Evolutionary conservation across 2,888 invertebrate species (phyloP), one percentile per base, ranked within the genome.

Genomic region (Lissonota sp.): DNA sequence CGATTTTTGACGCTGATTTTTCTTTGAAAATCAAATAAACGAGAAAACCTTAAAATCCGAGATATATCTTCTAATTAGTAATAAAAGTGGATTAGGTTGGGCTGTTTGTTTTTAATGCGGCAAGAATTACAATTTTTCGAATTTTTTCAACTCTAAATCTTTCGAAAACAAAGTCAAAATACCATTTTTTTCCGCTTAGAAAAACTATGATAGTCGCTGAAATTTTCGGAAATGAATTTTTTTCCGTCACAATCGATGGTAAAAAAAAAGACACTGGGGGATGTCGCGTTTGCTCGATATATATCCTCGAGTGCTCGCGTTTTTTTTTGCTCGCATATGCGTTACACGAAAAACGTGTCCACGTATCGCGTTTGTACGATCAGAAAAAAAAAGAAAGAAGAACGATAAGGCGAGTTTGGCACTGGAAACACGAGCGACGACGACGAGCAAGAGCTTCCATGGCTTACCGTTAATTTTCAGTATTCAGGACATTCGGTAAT

Each of bases 321-420:
- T 51, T 69, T 55, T 49, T 51, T 57, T 51, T 55, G 44, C 42
- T 58, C 10, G 39, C 46, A 8, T 57, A 44, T 67, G 63, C 62
- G 66, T 63, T 76, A 55, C 67, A 26, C 49, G 46, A 46, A 26
- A 37, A 58, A 37, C 53, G 55, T n/a, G 55, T 58, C 40, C 51
- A 14, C 63, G 46, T 39, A 49, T 67, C 66, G 51, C 57, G 71
- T 51, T 69, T 42, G 26, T 44, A 46, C 79, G 79, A 79, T 79
- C 70, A 60, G 10, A 39, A 26, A 26, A 26, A 26, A 26, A 26
- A 26, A 3, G 3, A 26, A 3, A 26, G 71, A 26, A 53, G n/a
- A 7, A 66, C 60, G 79, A 80, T 80, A 75, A 12, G 66, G 26
- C 12, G 37, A 14, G 66, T 75, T 80, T 60, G 74, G 74, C 71